Base-by-base conservation (phyloP, 2,797 vertebrate species). In the Lagocephalus sceleratus region DNA sequence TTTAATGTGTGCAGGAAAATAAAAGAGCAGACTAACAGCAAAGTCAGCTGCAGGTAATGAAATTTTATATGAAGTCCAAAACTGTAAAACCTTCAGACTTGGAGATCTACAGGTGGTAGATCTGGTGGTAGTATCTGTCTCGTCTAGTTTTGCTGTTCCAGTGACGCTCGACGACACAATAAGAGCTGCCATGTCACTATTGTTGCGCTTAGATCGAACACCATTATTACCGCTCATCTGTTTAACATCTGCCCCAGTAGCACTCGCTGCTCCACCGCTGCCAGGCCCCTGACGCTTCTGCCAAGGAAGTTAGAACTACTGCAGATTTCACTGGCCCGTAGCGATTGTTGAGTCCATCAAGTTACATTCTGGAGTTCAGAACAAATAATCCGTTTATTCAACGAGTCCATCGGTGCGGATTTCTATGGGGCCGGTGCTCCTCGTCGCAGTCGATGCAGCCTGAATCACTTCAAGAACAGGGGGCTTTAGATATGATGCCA, bases 211-310 rank as follows among this genome's bases (percentile, higher is more conserved):
- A 38, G 47, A 1, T 9, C 65, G 45, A 63, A 49, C 21, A 20
- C 25, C 23, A 62, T 71, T 71, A 38, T 47, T 35, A 21, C 60
- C 51, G 6, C 51, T 66, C 35, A 23, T 21, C 60, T 56, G 50
- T 66, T 66, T 66, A 63, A 71, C 44, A 40, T 81, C 74, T 66
- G 44, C 60, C 47, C 57, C 17, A 32, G 60, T 73, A 62, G 69
- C 69, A 61, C 42, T 76, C 43, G 9, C 65, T 39, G 51, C 59
- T 60, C 60, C n/a, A 21, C 35, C 11, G 40, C 50, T 71, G 72
- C 69, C 73, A 83, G 47, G n/a, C n/a, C n/a, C 54, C 60, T 54
- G n/a, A 52, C 54, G 63, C 60, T 35, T 73, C 55, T 75, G 76
- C 66, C 75, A 79, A 76, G 50, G 45, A 75, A 62, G 50, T 68